Conservation (phyloP, 2,888 invertebrate species). For the Rotaria macrura region DNA sequence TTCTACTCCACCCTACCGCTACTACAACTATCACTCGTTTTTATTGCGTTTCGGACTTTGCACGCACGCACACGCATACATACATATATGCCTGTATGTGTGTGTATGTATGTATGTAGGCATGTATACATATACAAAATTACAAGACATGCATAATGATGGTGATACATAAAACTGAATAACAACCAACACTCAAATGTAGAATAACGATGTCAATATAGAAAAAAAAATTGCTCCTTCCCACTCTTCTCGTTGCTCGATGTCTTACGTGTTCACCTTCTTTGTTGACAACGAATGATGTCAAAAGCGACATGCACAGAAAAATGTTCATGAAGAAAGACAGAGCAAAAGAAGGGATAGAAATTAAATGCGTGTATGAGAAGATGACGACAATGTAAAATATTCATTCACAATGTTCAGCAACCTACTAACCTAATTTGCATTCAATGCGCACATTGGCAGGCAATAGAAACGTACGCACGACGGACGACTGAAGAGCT, state of each 20-base stretch:
- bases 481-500: neutral
- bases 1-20: neutral
- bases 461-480: neutral
- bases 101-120: neutral
- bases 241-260: too few species aligned
- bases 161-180: neutral
- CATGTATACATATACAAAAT: neutral
- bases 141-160: neutral
- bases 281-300: neutral
- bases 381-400: neutral
- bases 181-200: neutral
- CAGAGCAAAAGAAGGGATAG: neutral
- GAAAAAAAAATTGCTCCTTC: too few species aligned
- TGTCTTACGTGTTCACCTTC: neutral
- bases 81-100: too few species aligned
- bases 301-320: neutral
- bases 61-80: neutral
- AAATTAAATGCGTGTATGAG: neutral
- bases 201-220: neutral
- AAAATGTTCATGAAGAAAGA: neutral
- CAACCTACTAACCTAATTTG: conserved; percentile 8
- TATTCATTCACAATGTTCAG: neutral
- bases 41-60: neutral
- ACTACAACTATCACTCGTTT: neutral
- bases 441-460: neutral